Conservation (phyloP, 2,113 vertebrate genomes). For the Picathartes gymnocephalus region DNA sequence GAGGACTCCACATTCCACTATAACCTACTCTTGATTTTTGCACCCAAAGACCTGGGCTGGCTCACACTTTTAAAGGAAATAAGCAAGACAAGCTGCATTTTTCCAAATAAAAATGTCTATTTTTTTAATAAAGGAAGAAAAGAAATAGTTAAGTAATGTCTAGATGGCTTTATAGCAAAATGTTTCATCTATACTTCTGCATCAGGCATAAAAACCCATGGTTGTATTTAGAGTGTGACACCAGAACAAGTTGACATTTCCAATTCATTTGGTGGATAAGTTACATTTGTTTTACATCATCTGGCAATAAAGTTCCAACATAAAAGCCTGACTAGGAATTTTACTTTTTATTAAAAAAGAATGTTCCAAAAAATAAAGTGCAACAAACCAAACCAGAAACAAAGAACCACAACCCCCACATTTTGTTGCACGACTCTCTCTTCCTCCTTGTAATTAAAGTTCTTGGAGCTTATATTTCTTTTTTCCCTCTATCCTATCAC, state of each 20-base stretch:
- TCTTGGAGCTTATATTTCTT: neutral
- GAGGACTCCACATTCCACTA: neutral
- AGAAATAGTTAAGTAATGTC: neutral
- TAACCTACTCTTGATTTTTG: neutral
- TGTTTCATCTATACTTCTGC: neutral
- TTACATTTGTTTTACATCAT: constrained; percentile 49
- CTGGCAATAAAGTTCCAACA: neutral
- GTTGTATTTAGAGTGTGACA: neutral
- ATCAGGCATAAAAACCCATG: constrained; percentile 5
- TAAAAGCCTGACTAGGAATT: constrained; percentile 14
- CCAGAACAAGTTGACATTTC: neutral
- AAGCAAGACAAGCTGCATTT: neutral
- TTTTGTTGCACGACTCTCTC: neutral
- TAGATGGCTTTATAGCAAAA: neutral
- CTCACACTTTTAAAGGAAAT: neutral
- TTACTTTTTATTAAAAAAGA: constrained; percentile 16
- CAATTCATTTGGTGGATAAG: neutral
- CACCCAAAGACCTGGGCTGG: neutral
- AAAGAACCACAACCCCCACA: fast-evolving
- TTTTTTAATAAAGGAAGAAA: neutral
- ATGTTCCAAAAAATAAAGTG: neutral
- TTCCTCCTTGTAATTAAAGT: neutral
- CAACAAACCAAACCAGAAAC: neutral
- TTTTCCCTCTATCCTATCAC: neutral
- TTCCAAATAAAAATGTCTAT: neutral